A percentile compares a stretch with the other conserved stretches of the same genome.
Evolutionary conservation across 2,888 invertebrate species (phyloP).

Genomic region (Bimastos eiseni): DNA sequence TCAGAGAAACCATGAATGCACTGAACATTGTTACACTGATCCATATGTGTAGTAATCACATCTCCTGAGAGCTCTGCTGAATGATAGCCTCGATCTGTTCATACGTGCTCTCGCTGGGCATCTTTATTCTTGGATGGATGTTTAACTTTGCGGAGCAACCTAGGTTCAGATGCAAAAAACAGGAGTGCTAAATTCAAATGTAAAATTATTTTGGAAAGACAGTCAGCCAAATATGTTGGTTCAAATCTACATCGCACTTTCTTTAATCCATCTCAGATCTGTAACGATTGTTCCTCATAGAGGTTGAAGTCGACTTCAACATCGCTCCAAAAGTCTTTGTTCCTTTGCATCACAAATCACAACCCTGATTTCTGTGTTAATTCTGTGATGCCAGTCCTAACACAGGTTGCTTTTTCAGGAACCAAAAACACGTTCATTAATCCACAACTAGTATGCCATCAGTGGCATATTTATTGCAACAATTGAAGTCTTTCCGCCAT

Average conservation of each 20-base stretch:
- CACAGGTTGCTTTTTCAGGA: background rate
- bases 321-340: background rate
- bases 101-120: background rate
- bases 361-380: background rate
- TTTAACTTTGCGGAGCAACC: background rate
- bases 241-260: background rate
- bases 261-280: background rate
- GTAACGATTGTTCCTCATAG: background rate
- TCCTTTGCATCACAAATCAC: background rate
- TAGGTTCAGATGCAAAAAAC: background rate
- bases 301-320: background rate
- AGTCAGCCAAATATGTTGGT: background rate
- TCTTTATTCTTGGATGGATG: constrained; percentile 19
- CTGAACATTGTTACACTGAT: background rate
- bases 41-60: background rate
- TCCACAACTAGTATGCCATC: background rate
- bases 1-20: background rate
- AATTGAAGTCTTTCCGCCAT: background rate
- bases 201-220: background rate
- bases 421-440: background rate
- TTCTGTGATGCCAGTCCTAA: background rate
- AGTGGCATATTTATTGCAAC: background rate
- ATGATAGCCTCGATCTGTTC: background rate
- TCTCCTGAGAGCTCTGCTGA: constrained; percentile 16
- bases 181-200: background rate